Conservation (phyloP, 1,140 invertebrate species). For the Drosophila bifasciata region DNA sequence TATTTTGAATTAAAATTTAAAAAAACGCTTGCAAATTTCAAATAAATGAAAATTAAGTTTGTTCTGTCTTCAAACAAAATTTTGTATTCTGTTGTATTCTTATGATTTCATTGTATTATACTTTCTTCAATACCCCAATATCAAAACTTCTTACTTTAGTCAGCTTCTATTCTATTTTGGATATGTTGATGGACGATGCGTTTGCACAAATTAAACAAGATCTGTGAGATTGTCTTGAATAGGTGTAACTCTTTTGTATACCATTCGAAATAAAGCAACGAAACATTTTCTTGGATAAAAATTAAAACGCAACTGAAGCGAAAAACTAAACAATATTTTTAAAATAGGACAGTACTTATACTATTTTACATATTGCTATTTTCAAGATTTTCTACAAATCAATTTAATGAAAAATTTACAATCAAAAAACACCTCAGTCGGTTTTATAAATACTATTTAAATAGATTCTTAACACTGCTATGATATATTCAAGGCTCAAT, state of each 20-base stretch:
- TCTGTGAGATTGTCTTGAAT: conserved; percentile 12
- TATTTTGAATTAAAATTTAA: conserved; percentile 42
- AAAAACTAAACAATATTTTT: too few species aligned
- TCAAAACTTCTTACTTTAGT: conserved; percentile 28
- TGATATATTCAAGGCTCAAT: conserved; percentile 57
- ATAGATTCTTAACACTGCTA: conserved; percentile 22
- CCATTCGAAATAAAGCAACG: too few species aligned
- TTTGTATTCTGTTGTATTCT: conserved; percentile 4
- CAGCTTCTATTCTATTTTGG: conserved; percentile 24
- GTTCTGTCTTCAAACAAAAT: background rate
- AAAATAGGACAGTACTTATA: background rate
- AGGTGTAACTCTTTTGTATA: too few species aligned
- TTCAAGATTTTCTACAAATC: conserved; percentile 10
- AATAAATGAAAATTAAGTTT: conserved; percentile 25
- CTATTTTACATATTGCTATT: conserved; percentile 1
- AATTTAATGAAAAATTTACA: conserved; percentile 32
- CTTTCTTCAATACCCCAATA: background rate
- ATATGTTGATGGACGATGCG: too few species aligned
- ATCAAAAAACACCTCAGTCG: conserved; percentile 34
- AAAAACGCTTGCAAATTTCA: conserved; percentile 79
- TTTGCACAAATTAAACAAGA: conserved; percentile 31
- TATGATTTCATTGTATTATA: conserved; percentile 12
- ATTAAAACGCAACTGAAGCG: too few species aligned
- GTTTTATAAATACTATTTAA: conserved; percentile 9
- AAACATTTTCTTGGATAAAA: too few species aligned